These are phyloP conservation scores for Threskiornis aethiopicus DNA, from an alignment of 2,797 vertebrate species.

Conservation along the genomic window DNA sequence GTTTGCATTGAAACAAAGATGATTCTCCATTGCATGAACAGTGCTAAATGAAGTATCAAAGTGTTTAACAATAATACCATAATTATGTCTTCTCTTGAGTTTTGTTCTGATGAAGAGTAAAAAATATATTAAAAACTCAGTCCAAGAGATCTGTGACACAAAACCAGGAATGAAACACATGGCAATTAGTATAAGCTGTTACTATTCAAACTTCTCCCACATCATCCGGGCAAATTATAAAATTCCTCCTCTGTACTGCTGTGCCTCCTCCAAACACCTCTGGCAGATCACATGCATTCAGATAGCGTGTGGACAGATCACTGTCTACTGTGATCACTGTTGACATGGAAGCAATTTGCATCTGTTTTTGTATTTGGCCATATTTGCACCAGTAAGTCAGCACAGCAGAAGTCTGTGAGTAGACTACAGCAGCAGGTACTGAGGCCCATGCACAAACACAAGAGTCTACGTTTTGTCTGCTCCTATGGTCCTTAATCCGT, in stretches of 20 bases:
- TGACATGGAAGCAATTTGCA: not conserved
- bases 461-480: not conserved
- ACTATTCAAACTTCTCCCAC: not conserved
- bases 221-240: not conserved
- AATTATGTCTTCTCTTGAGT: not conserved
- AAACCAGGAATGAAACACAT: not conserved
- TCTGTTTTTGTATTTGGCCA: not conserved
- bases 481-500: not conserved
- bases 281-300: not conserved
- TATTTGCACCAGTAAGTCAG: not conserved
- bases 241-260: not conserved
- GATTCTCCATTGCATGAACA: not conserved
- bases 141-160: not conserved
- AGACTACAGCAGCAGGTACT: not conserved
- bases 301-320: accelerated
- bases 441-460: not conserved
- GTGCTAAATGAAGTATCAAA: not conserved
- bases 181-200: not conserved
- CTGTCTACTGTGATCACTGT: not conserved
- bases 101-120: not conserved
- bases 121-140: not conserved
- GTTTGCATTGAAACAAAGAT: not conserved
- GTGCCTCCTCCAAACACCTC: not conserved
- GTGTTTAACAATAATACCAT: not conserved
- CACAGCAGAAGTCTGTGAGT: not conserved